A percentile compares a stretch with the other conserved stretches of the same genome.
phyloP scores from a whole-genome alignment of 1,140 invertebrate species.

The Myzus persicae region DNA sequence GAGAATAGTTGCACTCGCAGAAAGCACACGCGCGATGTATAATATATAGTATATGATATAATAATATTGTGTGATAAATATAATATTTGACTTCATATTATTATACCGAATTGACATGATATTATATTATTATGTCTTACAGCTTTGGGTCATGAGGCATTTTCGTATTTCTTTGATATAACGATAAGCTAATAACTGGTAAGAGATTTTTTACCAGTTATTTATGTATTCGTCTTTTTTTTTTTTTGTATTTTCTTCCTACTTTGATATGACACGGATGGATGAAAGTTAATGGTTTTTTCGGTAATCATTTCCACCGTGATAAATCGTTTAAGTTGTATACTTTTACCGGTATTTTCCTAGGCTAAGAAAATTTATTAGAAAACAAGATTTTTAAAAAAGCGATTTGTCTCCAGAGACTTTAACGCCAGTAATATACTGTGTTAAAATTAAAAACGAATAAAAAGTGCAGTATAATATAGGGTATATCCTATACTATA shows the following conservation, averaged over 20 bases:
- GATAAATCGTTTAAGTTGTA: background rate
- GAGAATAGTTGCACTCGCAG: background rate
- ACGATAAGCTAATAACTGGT: too few relatives aligned
- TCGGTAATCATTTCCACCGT: background rate
- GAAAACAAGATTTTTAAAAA: too few relatives aligned
- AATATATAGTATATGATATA: conserved; percentile 14
- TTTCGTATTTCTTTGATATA: background rate
- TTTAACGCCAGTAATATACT: background rate
- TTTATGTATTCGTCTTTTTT: too few relatives aligned
- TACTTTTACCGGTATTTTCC: background rate
- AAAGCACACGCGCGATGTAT: background rate
- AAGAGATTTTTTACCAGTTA: too few relatives aligned
- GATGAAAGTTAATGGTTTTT: background rate
- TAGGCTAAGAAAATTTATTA: too few relatives aligned
- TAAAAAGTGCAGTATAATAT: background rate
- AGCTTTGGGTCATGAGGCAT: background rate
- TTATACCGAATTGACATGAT: background rate
- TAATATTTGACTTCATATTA: background rate
- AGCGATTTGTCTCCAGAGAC: background rate
- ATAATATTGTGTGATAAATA: background rate
- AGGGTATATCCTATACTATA: background rate
- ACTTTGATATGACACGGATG: background rate
- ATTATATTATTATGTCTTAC: background rate
- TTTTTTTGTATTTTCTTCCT: background rate
- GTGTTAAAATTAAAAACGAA: background rate